phyloP scores from a whole-genome alignment of 2,888 invertebrate species.

The Sarcophaga subvicina region DNA sequence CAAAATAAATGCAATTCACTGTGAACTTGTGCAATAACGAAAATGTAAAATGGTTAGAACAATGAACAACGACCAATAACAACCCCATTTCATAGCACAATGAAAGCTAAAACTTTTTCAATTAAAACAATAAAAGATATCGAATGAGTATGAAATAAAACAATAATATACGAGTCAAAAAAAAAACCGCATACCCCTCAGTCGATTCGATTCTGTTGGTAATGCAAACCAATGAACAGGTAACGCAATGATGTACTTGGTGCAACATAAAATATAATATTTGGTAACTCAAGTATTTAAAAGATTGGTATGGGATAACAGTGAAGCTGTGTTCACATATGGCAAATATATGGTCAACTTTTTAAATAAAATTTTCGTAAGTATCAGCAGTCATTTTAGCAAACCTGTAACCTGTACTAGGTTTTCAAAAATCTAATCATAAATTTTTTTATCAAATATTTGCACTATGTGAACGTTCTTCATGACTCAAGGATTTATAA shows the following conservation, averaged over 20 bases:
- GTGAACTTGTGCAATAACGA: background rate
- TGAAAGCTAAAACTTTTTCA: constrained; percentile 52
- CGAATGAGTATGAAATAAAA: constrained; percentile 21
- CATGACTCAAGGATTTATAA: background rate
- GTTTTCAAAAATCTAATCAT: no score
- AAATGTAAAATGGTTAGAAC: background rate
- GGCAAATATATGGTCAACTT: no score
- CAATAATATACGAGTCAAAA: background rate
- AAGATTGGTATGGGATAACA: no score
- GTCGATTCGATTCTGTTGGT: background rate
- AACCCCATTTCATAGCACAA: background rate
- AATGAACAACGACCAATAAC: background rate
- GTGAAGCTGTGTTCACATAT: no score
- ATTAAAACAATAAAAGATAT: constrained; percentile 57
- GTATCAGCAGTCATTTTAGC: no score
- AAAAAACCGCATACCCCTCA: background rate
- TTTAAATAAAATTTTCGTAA: no score
- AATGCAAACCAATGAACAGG: background rate
- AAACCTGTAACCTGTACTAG: no score
- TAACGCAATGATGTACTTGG: background rate
- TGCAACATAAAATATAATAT: no score
- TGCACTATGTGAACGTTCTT: no score
- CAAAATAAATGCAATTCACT: constrained; percentile 41
- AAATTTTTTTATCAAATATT: no score
- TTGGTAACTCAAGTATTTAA: no score